phyloP scores from a whole-genome alignment of 1,140 invertebrate species.

The Drosophila rhopaloa region DNA sequence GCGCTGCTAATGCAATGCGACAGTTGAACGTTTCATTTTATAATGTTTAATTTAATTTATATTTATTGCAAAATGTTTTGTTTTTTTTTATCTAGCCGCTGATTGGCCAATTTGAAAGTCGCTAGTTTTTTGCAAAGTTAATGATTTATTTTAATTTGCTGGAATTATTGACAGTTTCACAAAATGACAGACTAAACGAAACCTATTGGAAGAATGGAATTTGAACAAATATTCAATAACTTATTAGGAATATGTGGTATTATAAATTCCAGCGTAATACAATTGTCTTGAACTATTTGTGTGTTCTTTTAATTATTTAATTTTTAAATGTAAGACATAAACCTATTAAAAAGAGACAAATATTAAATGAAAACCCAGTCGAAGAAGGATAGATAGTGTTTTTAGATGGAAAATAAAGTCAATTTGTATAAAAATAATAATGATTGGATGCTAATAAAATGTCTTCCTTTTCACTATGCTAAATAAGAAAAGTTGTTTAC shows the following conservation, averaged over 20 bases:
- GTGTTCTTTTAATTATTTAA: too few species aligned
- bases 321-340: too few species aligned
- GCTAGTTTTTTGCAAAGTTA: slow-evolving; percentile 21
- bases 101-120: slow-evolving; percentile 52
- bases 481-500: too few species aligned
- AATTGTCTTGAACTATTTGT: too few species aligned
- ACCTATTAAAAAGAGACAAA: too few species aligned
- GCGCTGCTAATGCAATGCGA: slow-evolving; percentile 45
- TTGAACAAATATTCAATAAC: background rate
- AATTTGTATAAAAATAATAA: too few species aligned
- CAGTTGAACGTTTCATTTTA: slow-evolving; percentile 51
- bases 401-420: too few species aligned
- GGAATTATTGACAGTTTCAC: slow-evolving; percentile 16
- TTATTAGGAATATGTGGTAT: background rate
- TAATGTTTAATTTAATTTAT: slow-evolving; percentile 72
- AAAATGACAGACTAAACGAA: slow-evolving; percentile 6
- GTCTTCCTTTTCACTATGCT: background rate
- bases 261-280: too few species aligned
- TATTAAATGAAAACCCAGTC: too few species aligned
- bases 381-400: too few species aligned
- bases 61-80: slow-evolving; percentile 44
- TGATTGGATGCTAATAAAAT: background rate
- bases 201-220: background rate
- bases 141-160: slow-evolving; percentile 46
- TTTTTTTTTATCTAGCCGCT: slow-evolving; percentile 11